These are phyloP conservation scores for Semotilus atromaculatus DNA, from an alignment of 2,797 vertebrate species.

Conservation along the genomic window DNA sequence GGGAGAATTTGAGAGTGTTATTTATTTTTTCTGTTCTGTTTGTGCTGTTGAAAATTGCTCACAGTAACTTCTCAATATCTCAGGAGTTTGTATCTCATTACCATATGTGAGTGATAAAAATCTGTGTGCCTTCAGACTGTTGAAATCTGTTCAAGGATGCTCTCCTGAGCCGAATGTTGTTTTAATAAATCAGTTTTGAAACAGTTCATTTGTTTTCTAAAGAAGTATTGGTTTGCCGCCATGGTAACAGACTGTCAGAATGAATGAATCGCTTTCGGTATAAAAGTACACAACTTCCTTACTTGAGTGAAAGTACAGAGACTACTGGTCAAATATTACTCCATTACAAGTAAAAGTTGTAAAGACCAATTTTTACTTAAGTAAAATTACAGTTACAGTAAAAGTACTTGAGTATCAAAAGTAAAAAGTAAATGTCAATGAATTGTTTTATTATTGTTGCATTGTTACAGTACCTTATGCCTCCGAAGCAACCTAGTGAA, in stretches of 20 bases:
- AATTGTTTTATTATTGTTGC: no score
- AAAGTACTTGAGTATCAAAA: no score
- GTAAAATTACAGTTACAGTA: no score
- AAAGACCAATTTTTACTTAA: no score
- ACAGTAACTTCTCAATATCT: not conserved
- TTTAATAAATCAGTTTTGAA: not conserved
- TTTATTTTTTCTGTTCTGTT: not conserved
- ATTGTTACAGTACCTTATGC: no score
- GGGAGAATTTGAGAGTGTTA: not conserved
- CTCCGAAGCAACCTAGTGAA: no score
- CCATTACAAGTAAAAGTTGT: no score
- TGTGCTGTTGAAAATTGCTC: not conserved
- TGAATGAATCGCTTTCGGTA: not conserved
- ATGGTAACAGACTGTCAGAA: slow-evolving; percentile 13
- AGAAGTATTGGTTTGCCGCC: slow-evolving; percentile 1
- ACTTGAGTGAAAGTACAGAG: no score
- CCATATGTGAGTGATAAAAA: not conserved
- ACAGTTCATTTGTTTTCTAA: not conserved
- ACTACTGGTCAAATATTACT: no score
- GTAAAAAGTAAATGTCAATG: no score
- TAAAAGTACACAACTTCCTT: no score
- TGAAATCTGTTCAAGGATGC: slow-evolving; percentile 3
- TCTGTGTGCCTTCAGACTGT: not conserved
- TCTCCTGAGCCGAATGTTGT: not conserved
- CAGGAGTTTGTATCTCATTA: not conserved